phyloP scores from a whole-genome alignment of 2,113 vertebrate genomes.

The Caretta caretta region DNA sequence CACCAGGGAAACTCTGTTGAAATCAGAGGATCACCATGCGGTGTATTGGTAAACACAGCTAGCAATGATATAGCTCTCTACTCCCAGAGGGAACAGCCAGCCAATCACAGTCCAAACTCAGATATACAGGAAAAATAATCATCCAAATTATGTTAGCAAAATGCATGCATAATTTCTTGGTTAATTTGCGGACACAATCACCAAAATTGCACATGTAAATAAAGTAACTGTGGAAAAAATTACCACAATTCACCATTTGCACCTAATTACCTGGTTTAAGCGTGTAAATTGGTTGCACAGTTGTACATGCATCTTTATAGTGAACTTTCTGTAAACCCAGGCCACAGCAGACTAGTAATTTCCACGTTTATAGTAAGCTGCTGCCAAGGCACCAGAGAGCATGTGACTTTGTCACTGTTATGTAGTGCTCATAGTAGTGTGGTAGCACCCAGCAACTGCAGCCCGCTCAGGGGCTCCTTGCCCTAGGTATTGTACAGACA shows the following conservation, averaged over 20 bases:
- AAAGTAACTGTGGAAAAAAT: accelerated
- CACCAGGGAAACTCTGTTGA: background rate
- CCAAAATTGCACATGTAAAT: accelerated
- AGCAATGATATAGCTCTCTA: accelerated
- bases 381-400: background rate
- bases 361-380: background rate
- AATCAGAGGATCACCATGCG: background rate
- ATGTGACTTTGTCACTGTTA: background rate
- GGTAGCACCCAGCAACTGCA: background rate
- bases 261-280: background rate
- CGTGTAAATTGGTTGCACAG: accelerated
- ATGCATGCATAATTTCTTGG: accelerated
- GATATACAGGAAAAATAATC: accelerated
- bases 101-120: too few species aligned
- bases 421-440: background rate
- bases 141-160: background rate
- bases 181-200: accelerated
- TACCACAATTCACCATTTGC: accelerated
- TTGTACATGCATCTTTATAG: accelerated
- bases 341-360: background rate
- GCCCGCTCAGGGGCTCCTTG: background rate
- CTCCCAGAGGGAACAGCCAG: accelerated
- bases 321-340: background rate
- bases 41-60: background rate
- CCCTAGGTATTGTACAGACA: background rate